These are phyloP conservation scores for Physocephala rufipes DNA, from an alignment of 2,888 invertebrate species.

Conservation along the genomic window DNA sequence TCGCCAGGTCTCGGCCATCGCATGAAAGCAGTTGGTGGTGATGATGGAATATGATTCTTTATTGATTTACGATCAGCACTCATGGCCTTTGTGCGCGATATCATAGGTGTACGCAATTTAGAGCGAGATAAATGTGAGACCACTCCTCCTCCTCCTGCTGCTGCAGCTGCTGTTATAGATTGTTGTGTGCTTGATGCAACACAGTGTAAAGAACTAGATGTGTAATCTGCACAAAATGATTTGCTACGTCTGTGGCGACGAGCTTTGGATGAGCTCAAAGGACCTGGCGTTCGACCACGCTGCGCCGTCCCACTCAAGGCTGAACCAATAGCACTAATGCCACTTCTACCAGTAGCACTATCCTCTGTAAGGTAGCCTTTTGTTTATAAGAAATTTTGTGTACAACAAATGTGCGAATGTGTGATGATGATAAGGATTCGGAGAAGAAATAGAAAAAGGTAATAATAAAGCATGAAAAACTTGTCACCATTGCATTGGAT, in stretches of 20 bases:
- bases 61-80: constrained; percentile 63
- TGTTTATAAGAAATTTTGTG: not conserved
- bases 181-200: constrained; percentile 20
- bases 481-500: too few species aligned
- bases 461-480: too few species aligned
- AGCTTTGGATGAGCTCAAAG: constrained; percentile 61
- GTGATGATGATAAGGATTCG: too few species aligned
- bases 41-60: constrained; percentile 38
- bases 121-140: constrained; percentile 54
- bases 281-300: constrained; percentile 58
- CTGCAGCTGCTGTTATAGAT: too few species aligned
- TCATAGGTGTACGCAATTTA: constrained; percentile 60
- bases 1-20: constrained; percentile 65
- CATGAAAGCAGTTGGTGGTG: constrained; percentile 60
- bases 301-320: constrained; percentile 38
- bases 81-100: constrained; percentile 56
- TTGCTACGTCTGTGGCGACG: constrained; percentile 60
- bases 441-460: too few species aligned
- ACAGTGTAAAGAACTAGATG: constrained; percentile 44
- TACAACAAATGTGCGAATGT: not conserved
- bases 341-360: constrained; percentile 52
- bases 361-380: constrained; percentile 66
- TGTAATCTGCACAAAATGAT: constrained; percentile 55
- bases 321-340: constrained; percentile 41
- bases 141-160: too few species aligned